Conservation (phyloP, 2,888 invertebrate genomes). For the Sicus ferrugineus region DNA sequence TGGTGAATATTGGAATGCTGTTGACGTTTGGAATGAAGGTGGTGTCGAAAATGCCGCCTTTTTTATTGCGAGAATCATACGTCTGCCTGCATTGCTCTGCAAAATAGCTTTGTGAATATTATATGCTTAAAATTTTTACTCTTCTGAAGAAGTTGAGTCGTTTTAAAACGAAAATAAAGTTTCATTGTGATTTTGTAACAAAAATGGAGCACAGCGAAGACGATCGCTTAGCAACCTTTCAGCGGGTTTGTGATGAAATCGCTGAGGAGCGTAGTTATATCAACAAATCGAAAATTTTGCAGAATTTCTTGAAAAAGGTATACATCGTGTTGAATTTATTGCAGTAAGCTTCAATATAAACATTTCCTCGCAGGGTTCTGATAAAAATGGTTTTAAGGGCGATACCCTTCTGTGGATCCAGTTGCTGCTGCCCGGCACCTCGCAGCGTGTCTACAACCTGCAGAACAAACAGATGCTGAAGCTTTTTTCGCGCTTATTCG, state of each 20-base stretch:
- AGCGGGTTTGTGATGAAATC: constrained; percentile 79
- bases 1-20: constrained; percentile 35
- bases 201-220: constrained; percentile 67
- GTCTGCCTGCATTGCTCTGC: constrained; percentile 79
- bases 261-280: constrained; percentile 80
- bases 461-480: constrained; percentile 92
- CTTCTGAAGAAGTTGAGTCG: background rate
- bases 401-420: constrained; percentile 83
- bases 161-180: background rate
- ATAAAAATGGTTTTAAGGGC: constrained; percentile 75
- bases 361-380: constrained; percentile 61
- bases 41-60: constrained; percentile 86
- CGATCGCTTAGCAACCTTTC: constrained; percentile 79
- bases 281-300: constrained; percentile 67
- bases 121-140: constrained; percentile 1
- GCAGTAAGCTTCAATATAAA: constrained; percentile 41
- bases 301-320: constrained; percentile 70
- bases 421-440: constrained; percentile 81
- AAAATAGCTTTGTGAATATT: constrained; percentile 10
- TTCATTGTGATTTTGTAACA: constrained; percentile 27
- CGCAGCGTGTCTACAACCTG: constrained; percentile 88
- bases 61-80: constrained; percentile 80
- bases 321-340: constrained; percentile 45
- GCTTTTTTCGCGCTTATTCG: constrained; percentile 83
- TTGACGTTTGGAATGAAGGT: constrained; percentile 57